Percentiles rank a stretch among this genome's conserved stretches.
Conservation (phyloP, 2,797 vertebrate species). For the Echiichthys vipera region DNA sequence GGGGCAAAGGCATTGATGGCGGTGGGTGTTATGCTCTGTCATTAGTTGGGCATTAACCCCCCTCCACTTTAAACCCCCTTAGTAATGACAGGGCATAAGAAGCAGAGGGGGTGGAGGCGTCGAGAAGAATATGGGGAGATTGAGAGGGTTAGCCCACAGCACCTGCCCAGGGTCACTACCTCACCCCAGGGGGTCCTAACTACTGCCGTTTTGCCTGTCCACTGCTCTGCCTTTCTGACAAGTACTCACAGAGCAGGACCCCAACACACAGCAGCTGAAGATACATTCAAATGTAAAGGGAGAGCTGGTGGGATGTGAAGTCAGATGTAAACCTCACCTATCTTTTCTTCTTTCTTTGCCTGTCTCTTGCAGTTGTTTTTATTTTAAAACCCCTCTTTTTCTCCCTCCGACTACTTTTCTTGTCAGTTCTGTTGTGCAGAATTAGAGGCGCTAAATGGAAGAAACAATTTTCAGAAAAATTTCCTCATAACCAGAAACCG, state of each 20-base stretch:
- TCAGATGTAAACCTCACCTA: slow-evolving; percentile 32
- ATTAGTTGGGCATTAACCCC: slow-evolving; percentile 87
- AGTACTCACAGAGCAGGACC: slow-evolving; percentile 46
- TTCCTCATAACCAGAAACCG: slow-evolving; percentile 57
- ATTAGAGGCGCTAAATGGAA: slow-evolving; percentile 62
- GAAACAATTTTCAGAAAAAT: slow-evolving; percentile 55
- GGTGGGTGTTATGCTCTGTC: slow-evolving; percentile 77
- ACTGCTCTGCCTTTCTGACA: slow-evolving; percentile 58
- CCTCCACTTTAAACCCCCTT: slow-evolving; percentile 64
- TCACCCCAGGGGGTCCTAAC: slow-evolving; percentile 73
- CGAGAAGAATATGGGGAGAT: slow-evolving; percentile 68
- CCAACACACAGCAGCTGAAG: slow-evolving; percentile 46
- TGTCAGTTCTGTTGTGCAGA: slow-evolving; percentile 48
- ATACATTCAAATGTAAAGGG: slow-evolving; percentile 48
- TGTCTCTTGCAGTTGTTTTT: background rate
- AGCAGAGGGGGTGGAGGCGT: slow-evolving; percentile 63
- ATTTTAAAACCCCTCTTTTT: slow-evolving; percentile 16
- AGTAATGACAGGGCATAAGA: slow-evolving; percentile 84
- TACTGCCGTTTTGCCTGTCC: slow-evolving; percentile 74
- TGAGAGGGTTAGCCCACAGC: slow-evolving; percentile 77
- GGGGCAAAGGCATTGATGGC: slow-evolving; percentile 73
- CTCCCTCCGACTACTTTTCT: slow-evolving; percentile 28
- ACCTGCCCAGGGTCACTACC: slow-evolving; percentile 84
- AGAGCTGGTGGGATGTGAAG: slow-evolving; percentile 10
- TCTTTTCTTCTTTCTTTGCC: background rate